Evolutionary conservation across 2,113 vertebrate species (phyloP).

Genomic region (Todiramphus saurophagus): DNA sequence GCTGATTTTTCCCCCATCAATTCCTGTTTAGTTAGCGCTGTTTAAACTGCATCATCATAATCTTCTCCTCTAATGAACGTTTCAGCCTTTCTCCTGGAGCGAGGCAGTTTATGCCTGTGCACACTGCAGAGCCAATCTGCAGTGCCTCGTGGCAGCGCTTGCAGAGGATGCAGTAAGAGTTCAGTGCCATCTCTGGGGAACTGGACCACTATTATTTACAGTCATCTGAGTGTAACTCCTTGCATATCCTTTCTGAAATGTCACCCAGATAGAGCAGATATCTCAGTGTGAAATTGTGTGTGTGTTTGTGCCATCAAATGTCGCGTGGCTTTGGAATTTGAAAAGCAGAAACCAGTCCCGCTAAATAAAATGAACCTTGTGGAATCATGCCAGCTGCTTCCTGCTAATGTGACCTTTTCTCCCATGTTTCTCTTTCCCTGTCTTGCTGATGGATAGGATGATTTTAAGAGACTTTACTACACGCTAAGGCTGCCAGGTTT

Average conservation of each 20-base stretch:
- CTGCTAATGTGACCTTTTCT: constrained; percentile 51
- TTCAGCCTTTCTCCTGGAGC: neutral
- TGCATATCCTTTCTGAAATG: constrained; percentile 38
- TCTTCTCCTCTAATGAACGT: constrained; percentile 24
- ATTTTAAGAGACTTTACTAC: constrained; percentile 38
- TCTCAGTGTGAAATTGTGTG: constrained; percentile 1
- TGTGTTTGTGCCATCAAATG: neutral
- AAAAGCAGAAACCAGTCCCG: neutral
- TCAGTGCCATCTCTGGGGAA: constrained; percentile 20
- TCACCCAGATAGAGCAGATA: neutral
- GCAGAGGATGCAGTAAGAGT: constrained; percentile 22
- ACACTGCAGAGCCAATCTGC: constrained; percentile 4
- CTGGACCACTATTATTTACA: constrained; percentile 21
- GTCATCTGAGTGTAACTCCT: neutral
- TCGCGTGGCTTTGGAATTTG: neutral
- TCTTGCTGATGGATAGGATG: constrained; percentile 49
- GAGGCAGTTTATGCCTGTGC: constrained; percentile 8
- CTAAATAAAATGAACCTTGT: neutral
- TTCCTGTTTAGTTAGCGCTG: constrained; percentile 20
- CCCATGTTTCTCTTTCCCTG: constrained; percentile 9
- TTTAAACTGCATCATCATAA: constrained; percentile 29
- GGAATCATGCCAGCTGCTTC: constrained; percentile 9
- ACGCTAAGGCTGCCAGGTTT: constrained; percentile 19
- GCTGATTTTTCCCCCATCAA: neutral
- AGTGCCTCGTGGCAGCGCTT: constrained; percentile 26